These are phyloP conservation scores for Hypomecis punctinalis DNA, from an alignment of 2,888 invertebrate species.

Conservation along the genomic window DNA sequence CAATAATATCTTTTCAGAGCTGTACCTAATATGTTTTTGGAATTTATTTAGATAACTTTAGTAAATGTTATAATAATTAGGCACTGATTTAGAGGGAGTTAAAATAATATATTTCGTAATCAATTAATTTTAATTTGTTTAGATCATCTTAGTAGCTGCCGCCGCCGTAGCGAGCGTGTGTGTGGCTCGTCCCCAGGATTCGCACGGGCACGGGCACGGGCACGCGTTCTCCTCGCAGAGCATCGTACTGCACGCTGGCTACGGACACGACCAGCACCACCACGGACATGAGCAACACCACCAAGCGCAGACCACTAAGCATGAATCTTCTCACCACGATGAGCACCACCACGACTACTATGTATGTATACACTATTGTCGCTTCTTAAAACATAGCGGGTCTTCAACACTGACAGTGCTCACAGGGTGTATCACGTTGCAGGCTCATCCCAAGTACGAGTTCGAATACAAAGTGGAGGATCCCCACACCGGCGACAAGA, in stretches of 20 bases:
- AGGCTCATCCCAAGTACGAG: conserved; percentile 38
- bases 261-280: background rate
- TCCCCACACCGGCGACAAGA: conserved; percentile 83
- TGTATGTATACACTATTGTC: conserved; percentile 26
- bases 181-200: conserved; percentile 49
- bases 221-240: conserved; percentile 66
- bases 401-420: background rate
- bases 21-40: too few species aligned
- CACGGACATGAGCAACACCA: conserved; percentile 2
- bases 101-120: too few species aligned
- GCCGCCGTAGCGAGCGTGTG: conserved; percentile 43
- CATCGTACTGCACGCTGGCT: conserved; percentile 43
- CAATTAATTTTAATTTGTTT: background rate
- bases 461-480: conserved; percentile 73
- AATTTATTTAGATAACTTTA: too few species aligned
- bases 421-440: background rate
- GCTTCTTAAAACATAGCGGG: background rate
- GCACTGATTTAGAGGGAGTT: too few species aligned
- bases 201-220: conserved; percentile 41
- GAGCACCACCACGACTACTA: conserved; percentile 30
- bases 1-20: too few species aligned
- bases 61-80: too few species aligned
- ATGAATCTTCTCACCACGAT: conserved; percentile 10
- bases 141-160: conserved; percentile 44
- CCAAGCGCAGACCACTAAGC: conserved; percentile 8